phyloP scores from a whole-genome alignment of 30 jellyfish, hydroid and myxozoan genomes.

The Cassiopea andromeda region DNA sequence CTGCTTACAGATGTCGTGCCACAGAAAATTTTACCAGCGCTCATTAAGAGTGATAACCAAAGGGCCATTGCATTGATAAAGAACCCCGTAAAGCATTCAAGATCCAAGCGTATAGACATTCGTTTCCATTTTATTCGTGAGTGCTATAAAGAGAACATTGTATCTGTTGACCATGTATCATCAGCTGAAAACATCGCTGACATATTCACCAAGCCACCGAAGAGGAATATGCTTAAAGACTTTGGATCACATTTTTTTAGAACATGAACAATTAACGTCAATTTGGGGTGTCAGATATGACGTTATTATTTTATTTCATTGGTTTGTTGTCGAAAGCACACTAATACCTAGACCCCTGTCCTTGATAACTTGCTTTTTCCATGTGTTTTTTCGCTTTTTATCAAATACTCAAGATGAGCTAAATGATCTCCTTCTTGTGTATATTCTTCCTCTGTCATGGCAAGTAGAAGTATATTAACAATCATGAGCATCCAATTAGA shows the following conservation, averaged over 20 bases:
- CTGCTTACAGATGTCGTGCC: background rate
- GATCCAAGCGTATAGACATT: constrained; percentile 54
- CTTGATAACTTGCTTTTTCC: too few species aligned
- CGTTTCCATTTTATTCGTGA: constrained; percentile 44
- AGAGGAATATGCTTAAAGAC: background rate
- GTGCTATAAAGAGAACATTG: background rate
- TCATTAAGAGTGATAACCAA: constrained; percentile 18
- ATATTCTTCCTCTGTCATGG: too few species aligned
- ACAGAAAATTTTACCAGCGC: background rate
- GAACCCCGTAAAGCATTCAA: constrained; percentile 30
- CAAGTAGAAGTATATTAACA: too few species aligned
- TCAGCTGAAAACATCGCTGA: constrained; percentile 43
- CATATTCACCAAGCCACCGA: constrained; percentile 51
- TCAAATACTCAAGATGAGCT: too few species aligned
- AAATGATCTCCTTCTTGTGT: too few species aligned
- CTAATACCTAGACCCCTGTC: too few species aligned
- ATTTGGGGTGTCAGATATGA: constrained; percentile 70
- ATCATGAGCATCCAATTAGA: too few species aligned
- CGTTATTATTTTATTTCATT: too few species aligned
- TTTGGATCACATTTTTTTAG: constrained; percentile 14
- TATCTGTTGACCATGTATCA: constrained; percentile 23
- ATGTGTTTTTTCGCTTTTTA: too few species aligned
- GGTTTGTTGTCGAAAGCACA: too few species aligned
- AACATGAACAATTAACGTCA: constrained; percentile 24
- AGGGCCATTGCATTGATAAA: constrained; percentile 42